These are phyloP conservation scores for Drosophila azteca DNA, from an alignment of 1,140 invertebrate species.

Conservation along the genomic window DNA sequence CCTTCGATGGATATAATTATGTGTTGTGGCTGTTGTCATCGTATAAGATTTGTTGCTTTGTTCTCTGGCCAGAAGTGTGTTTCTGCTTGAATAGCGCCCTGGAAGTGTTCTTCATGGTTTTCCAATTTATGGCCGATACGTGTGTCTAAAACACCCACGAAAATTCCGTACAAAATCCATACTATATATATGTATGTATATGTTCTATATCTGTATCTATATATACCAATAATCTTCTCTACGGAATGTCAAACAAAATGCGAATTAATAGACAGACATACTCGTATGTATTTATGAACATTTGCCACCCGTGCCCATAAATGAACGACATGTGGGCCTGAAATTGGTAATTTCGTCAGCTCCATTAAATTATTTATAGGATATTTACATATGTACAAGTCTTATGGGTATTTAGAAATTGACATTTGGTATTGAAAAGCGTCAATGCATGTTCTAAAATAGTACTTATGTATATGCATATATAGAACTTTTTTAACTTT, in stretches of 20 bases:
- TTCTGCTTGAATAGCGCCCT: conserved; percentile 6
- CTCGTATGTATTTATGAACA: conserved; percentile 3
- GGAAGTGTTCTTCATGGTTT: conserved; percentile 42
- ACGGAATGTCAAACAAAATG: conserved; percentile 72
- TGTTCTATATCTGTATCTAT: not conserved
- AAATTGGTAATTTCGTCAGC: conserved; percentile 28
- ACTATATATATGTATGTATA: conserved; percentile 1
- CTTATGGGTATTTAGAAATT: conserved; percentile 9
- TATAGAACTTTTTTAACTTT: not conserved
- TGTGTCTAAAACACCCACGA: conserved; percentile 63
- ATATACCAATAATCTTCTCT: conserved; percentile 31
- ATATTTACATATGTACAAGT: conserved; percentile 48
- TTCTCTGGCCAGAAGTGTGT: not conserved
- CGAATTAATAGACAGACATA: conserved; percentile 46
- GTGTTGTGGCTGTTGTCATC: not conserved
- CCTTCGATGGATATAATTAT: not conserved
- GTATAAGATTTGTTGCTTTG: not conserved
- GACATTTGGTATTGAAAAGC: conserved; percentile 9
- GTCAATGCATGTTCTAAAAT: not conserved
- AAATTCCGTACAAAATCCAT: conserved; percentile 26
- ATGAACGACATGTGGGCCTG: conserved; percentile 42
- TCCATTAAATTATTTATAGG: conserved; percentile 69
- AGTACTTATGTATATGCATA: not conserved
- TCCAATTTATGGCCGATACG: conserved; percentile 58
- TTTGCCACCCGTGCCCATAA: conserved; percentile 28